Base-by-base conservation (phyloP, 2,113 vertebrate species). In the Actenoides lindsayi region DNA sequence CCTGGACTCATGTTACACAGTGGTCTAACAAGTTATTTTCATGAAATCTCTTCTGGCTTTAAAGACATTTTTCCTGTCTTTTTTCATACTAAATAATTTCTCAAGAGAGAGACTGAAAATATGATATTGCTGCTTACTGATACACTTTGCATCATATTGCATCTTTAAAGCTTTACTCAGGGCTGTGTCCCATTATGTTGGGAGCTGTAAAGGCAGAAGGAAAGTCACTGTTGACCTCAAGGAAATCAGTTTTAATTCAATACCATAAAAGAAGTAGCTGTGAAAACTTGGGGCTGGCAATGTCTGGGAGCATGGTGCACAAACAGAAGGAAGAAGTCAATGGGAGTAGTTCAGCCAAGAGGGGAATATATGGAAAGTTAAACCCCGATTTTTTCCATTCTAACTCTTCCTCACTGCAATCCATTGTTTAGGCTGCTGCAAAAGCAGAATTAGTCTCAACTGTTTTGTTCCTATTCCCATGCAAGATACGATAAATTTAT, bases 181-280 rank as follows among this genome's bases (percentile, higher is more conserved):
- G 54, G 37, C 51, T 75, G 13, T 33, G 68, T 39, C 42, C 62
- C 3, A 6, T 89, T 70, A 59, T 39, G n/a, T 0, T 63, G 42
- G 68, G 83, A 87, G 70, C 53, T 57, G 57, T 48, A 76, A 88
- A 87, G 88, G 50, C 20, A 10, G 51, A 83, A 23, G 13, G 17
- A 57, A 92, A 94, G 86, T 83, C 68, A 86, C 56, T n/a, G 24
- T 37, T 71, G 65, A 95, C 42, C 42, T 89, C 48, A 77, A 83
- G 86, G 59, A 93, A 88, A 92, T 78, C 51, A 81, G 56, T 28
- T 78, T 94, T 84, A 88, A 91, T 92, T 94, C 89, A 91, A 91
- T 20, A 91, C 19, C 51, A 81, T 54, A 91, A 87, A 89, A 67
- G 25, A 94, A 92, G 83, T 60, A 86, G 39, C 65, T 94, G 69